Base-by-base conservation (phyloP, 2,888 invertebrate species). In the Chrysotoxum bicinctum region DNA sequence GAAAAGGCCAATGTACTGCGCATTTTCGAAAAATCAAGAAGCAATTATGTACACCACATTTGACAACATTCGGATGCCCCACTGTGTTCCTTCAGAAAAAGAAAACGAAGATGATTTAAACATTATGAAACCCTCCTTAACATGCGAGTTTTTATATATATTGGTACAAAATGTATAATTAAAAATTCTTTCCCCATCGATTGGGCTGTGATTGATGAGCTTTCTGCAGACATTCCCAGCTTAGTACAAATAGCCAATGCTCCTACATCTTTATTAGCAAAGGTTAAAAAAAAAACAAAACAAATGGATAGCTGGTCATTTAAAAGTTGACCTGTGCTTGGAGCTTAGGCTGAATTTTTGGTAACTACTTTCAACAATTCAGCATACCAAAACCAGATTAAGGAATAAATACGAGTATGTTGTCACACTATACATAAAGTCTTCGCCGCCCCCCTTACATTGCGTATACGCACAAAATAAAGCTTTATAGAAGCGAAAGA, bases 191-290 rank as follows among this genome's bases (percentile, higher is more conserved):
- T 52, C 52, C 52, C 54, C 77, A 77, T 60, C 77, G 82, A 82
- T 73, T 68, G 48, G 35, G 37, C 62, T 60, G 68, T 77, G 82
- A 82, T 82, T 77, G 73, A 82, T 72, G 77, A 73, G 60, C 60
- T 54, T 19, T 37, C 12, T 45, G 30, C 30, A 58, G 58, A 43
- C 45, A 21, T 9, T 9, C 26, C 37, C 60, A 32, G 19, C 40
- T 19, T 30, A 40, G 54, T 64, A 66, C 64, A 32, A 58, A 50
- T 23, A 66, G 43, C 50, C 73, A 70, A 70, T 74, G n/a, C n/a
- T 66, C 16, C 48, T 48, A 23, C 16, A 56, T 54, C 66, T 80
- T 74, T 68, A 74, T 80, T 80, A 74, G 68, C 60, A 48, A 21
- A 14, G 12, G 9, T 43, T 43, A 8, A n/a, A 60, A 23, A 23